These are phyloP conservation scores for Anthoscopus minutus DNA, from an alignment of 2,113 vertebrate genomes.

Conservation along the genomic window DNA sequence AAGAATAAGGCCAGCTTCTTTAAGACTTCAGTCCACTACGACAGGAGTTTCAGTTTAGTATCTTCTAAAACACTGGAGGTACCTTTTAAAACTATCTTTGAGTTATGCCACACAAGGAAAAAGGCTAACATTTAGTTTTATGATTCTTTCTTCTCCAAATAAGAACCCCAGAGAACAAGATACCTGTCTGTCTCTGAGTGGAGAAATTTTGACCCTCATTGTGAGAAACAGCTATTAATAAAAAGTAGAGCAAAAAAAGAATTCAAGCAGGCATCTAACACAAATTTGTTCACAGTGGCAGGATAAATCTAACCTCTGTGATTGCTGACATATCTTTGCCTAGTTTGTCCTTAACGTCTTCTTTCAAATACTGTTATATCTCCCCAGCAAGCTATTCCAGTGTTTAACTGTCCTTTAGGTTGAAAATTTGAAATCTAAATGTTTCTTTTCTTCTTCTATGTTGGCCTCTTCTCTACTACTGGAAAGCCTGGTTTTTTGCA, in stretches of 20 bases:
- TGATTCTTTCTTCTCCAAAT: not conserved
- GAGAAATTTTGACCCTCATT: not conserved
- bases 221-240: not conserved
- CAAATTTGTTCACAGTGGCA: not conserved
- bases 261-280: not conserved
- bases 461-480: not conserved
- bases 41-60: not conserved
- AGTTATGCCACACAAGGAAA: not conserved
- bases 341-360: not conserved
- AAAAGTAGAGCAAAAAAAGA: not conserved
- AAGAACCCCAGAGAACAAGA: not conserved
- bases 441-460: not conserved
- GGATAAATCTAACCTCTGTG: not conserved
- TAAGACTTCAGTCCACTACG: not conserved
- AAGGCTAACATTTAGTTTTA: not conserved
- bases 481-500: not conserved
- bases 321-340: not conserved
- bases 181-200: not conserved
- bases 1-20: not conserved
- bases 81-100: not conserved
- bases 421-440: not conserved
- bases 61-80: not conserved
- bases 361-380: not conserved
- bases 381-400: not conserved
- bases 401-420: not conserved